These are phyloP conservation scores for Leiothrix lutea DNA, from an alignment of 2,113 vertebrate genomes.

Conservation along the genomic window DNA sequence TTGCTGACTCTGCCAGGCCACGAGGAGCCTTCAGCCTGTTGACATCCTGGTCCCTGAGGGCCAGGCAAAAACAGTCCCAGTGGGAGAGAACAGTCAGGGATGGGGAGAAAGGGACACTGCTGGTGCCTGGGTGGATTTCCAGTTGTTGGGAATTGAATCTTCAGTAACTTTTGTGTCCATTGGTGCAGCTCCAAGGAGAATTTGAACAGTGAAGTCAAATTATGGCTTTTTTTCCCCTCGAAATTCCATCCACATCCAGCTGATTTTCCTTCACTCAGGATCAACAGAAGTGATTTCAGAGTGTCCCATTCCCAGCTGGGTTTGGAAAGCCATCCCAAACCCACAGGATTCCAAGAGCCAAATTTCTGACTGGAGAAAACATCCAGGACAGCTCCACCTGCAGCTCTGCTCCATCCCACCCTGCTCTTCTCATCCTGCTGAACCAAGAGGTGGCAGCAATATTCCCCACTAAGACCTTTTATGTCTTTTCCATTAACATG, in stretches of 20 bases:
- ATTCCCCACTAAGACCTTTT: background rate
- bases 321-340: background rate
- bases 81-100: background rate
- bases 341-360: background rate
- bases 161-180: fast-evolving
- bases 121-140: background rate
- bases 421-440: background rate
- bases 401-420: background rate
- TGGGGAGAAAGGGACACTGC: background rate
- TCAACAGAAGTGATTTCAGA: background rate
- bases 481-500: background rate
- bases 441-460: background rate
- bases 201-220: background rate
- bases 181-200: background rate
- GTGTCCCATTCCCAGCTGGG: background rate
- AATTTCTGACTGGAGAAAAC: background rate
- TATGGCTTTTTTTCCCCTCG: fast-evolving
- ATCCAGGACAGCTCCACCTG: background rate
- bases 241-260: background rate
- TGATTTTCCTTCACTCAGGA: background rate
- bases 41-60: background rate
- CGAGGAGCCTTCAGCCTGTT: fast-evolving
- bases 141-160: background rate
- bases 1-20: background rate
- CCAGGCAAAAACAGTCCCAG: fast-evolving